Conservation (phyloP, 2,797 vertebrate species). For the Sebastes ruberrimus region DNA sequence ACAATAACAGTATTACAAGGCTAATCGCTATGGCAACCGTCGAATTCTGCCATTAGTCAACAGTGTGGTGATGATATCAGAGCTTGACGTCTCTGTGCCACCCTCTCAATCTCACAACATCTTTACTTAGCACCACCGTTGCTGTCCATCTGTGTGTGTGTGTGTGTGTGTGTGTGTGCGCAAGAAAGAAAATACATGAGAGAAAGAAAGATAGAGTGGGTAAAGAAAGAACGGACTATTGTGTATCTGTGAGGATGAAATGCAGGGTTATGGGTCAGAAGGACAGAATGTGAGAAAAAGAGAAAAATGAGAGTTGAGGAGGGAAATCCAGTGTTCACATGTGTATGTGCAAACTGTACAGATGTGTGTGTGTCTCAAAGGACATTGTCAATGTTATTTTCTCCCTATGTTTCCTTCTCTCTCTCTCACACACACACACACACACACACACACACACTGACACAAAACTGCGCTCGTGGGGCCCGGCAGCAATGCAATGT, state of each 20-base stretch:
- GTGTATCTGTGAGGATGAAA: background rate
- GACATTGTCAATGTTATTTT: background rate
- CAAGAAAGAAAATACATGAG: background rate
- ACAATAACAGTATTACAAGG: conserved; percentile 72
- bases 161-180: background rate
- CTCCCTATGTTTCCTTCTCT: background rate
- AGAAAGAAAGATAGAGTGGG: background rate
- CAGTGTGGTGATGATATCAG: conserved; percentile 73
- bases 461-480: background rate
- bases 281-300: background rate
- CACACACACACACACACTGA: background rate
- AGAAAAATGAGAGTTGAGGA: background rate
- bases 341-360: background rate
- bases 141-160: conserved; percentile 60
- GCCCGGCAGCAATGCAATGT: conserved; percentile 39
- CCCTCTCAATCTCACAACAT: conserved; percentile 71
- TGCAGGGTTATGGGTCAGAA: background rate
- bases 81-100: conserved; percentile 72
- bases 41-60: conserved; percentile 77
- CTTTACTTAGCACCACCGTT: conserved; percentile 63
- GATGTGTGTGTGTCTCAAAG: conserved; percentile 4
- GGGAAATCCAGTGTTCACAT: background rate
- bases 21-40: conserved; percentile 78
- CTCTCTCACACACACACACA: background rate
- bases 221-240: background rate